A percentile compares a stretch with the other conserved stretches of the same genome.
Conservation (phyloP, 2,888 invertebrate genomes). For the Drosophila ezoana region DNA sequence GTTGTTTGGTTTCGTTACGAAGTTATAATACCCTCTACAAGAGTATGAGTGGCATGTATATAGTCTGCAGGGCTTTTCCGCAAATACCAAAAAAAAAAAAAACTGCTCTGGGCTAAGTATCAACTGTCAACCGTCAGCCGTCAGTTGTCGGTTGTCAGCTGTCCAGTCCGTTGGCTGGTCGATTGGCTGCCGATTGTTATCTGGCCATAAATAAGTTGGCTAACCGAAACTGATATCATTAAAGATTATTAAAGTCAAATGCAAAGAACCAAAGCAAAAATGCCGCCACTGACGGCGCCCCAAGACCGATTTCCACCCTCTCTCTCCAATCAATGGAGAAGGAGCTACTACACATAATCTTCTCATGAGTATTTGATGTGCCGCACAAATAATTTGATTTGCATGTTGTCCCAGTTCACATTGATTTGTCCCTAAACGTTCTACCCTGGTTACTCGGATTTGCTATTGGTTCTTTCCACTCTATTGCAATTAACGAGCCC, state of each 20-base stretch:
- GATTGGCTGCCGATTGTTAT: conserved; percentile 51
- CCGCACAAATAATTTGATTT: conserved; percentile 70
- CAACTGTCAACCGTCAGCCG: conserved; percentile 22
- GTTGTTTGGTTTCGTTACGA: no score
- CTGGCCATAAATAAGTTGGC: conserved; percentile 42
- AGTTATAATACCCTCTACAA: no score
- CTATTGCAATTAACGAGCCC: conserved; percentile 5
- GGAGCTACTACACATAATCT: conserved; percentile 37
- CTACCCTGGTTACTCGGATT: neutral
- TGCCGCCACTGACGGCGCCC: conserved; percentile 5
- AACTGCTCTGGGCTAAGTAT: conserved; percentile 3
- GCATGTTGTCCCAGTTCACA: conserved; percentile 43
- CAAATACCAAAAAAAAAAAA: conserved; percentile 4
- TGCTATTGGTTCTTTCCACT: neutral
- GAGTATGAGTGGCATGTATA: no score
- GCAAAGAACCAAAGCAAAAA: conserved; percentile 6
- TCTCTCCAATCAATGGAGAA: conserved; percentile 11
- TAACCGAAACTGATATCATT: conserved; percentile 43
- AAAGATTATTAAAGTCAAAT: conserved; percentile 44
- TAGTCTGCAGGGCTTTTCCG: conserved; percentile 6
- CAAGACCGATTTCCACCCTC: conserved; percentile 1
- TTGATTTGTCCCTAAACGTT: conserved; percentile 14
- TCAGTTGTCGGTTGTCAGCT: conserved; percentile 29
- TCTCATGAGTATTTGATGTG: conserved; percentile 65
- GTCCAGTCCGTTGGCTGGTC: conserved; percentile 16